Percentiles rank a stretch among this genome's conserved stretches.
These are phyloP conservation scores for Thereva nobilitata DNA, from an alignment of 2,888 invertebrate species.

Conservation along the genomic window DNA sequence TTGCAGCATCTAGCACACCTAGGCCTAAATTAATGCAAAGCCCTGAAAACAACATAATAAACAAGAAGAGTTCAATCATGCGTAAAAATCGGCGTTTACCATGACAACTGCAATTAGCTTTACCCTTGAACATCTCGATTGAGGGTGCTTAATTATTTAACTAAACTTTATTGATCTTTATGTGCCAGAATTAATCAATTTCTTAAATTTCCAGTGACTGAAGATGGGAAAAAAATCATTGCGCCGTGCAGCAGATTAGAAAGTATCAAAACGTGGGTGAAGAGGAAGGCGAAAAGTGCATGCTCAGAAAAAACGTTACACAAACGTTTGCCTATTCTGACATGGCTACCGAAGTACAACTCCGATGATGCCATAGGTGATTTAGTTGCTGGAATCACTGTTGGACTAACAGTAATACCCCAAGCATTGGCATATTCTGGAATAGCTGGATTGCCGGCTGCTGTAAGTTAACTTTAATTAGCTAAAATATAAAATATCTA, in stretches of 20 bases:
- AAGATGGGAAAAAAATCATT: slow-evolving; percentile 57
- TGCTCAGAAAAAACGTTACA: slow-evolving; percentile 73
- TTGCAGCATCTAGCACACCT: no score
- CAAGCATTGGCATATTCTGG: slow-evolving; percentile 83
- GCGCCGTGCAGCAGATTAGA: slow-evolving; percentile 48
- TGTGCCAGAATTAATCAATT: no score
- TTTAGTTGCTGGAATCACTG: slow-evolving; percentile 87
- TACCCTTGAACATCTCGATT: no score
- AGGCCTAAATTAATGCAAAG: no score
- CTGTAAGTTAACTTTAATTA: slow-evolving; percentile 57
- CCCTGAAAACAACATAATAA: no score
- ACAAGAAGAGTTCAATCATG: no score
- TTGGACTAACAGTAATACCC: slow-evolving; percentile 91
- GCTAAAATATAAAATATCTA: background rate
- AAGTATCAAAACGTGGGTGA: slow-evolving; percentile 56
- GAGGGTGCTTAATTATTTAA: no score
- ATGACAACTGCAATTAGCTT: no score
- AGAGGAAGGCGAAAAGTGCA: slow-evolving; percentile 57
- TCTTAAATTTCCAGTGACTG: slow-evolving; percentile 58
- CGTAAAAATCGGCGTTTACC: no score
- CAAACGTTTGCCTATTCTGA: slow-evolving; percentile 73
- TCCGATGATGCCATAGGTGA: slow-evolving; percentile 77
- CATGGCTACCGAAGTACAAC: slow-evolving; percentile 79
- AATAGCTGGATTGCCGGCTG: slow-evolving; percentile 76
- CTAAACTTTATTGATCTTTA: no score